A percentile compares a stretch with the other conserved stretches of the same genome.
phyloP scores from a whole-genome alignment of 1,140 invertebrate genomes.

The Drosophila chauvacae region DNA sequence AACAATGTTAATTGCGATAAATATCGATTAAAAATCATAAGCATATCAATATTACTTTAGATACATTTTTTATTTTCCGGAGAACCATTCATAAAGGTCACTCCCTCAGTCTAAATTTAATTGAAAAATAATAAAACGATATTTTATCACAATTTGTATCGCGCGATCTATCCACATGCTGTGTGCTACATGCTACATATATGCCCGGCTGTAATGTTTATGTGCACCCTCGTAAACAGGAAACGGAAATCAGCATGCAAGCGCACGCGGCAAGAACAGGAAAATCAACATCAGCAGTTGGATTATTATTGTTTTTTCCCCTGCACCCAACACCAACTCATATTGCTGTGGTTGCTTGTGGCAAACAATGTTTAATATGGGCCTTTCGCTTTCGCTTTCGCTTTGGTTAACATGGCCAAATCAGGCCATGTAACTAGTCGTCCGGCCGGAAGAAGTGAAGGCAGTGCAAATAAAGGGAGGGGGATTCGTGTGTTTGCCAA shows the following conservation, averaged over 20 bases:
- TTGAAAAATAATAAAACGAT: neutral
- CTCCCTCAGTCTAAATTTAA: neutral
- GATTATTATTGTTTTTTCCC: slow-evolving; percentile 46
- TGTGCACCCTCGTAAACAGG: slow-evolving; percentile 36
- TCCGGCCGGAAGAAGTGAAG: slow-evolving; percentile 8
- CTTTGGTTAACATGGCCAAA: slow-evolving; percentile 1
- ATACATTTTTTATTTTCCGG: no score
- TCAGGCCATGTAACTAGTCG: slow-evolving; percentile 7
- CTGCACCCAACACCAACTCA: slow-evolving; percentile 8
- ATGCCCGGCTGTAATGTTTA: neutral
- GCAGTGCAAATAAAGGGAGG: neutral
- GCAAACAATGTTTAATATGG: slow-evolving; percentile 46
- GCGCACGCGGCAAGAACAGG: slow-evolving; percentile 29
- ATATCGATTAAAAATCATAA: neutral
- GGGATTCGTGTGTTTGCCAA: slow-evolving; percentile 20
- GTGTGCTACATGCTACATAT: neutral
- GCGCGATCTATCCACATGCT: slow-evolving; percentile 1
- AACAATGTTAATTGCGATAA: neutral
- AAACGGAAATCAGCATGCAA: slow-evolving; percentile 50
- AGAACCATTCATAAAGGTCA: neutral
- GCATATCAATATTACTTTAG: neutral
- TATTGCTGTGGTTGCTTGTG: slow-evolving; percentile 30
- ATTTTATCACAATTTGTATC: neutral
- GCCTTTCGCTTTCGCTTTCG: slow-evolving; percentile 1
- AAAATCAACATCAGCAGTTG: slow-evolving; percentile 48